Base-by-base conservation (phyloP, 35 echinoderm and acorn worm species). In the Lytechinus pictus region DNA sequence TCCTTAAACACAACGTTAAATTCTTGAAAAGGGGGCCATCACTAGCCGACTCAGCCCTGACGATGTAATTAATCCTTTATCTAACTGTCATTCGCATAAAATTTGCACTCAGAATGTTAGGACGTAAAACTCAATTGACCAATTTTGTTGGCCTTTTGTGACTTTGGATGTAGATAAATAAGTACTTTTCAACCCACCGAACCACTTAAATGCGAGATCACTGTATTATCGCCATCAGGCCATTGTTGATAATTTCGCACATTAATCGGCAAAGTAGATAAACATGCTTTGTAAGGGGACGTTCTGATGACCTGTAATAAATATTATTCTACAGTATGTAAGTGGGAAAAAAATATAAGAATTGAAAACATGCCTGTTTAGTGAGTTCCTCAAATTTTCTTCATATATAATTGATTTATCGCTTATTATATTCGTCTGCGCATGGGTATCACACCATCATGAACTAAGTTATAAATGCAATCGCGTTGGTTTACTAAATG, bases 31-130 rank as follows among this genome's bases (percentile, higher is more conserved):
- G 52, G 52, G 52, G 27, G n/a, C 29, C 33, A 10, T 3, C 5
- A 28, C 9, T 52, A 27, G 52, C 88, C 88, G 88, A 28, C 88
- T 21, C 52, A 54, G 27, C n/a, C 88, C 52, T 90, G 28, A 52
- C 10, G 88, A 90, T 54, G 88, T 90, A 90, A 90, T 90, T 90
- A 90, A 90, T 90, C 88, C 88, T 90, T 90, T 90, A 90, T 90
- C 29, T 90, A 90, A 90, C 88, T 90, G 88, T 90, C 88, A 90
- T 90, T 3, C 33, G 9, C 28, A 52, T 54, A 90, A 28, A 52
- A 90, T 90, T 5, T 54, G 27, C 27, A 90, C 3, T 13, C 29
- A 90, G 88, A 52, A 90, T 54, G 9, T 90, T 52, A 28, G n/a
- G 66, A 6, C 66, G 66, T 79, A 79, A 79, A 79, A 79, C 19